Base-by-base conservation (phyloP, 2,888 invertebrate genomes). In the Acrocyrtus sp. region DNA sequence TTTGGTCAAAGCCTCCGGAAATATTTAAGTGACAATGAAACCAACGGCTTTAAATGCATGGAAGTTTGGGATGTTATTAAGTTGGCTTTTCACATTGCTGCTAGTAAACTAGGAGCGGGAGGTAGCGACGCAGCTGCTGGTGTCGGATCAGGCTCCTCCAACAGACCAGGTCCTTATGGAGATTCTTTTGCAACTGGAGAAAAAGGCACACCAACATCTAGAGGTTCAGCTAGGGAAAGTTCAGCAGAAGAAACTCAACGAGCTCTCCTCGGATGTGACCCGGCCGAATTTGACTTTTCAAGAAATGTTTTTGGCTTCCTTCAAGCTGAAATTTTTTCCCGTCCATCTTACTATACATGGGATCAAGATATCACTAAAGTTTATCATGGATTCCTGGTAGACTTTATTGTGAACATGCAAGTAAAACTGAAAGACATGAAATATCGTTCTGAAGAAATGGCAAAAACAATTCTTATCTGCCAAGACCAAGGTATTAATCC, bases 381-480 rank as follows among this genome's bases (percentile, higher is more conserved):
- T 50, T 86, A 96, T 51, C 97, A 98, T 85, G 88, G 89, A 17
- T 86, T 97, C 8, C 87, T 97, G 61, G 94, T 95, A 0, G 96
- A 97, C 85, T 96, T 98, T 82, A 94, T 98, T 54, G 91, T 93
- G 75, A 88, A 93, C 63, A 94, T 96, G 94, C 96, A 96, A 62
- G 88, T 95, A 54, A 96, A 96, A 88, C 89, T 93, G 0, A 92
- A 92, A 81, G 93, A 94, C 83, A 85, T 94, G 73, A 87, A 92
- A 56, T 91, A 90, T 81, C 88, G 92, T 80, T 96, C 95, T 0
- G 96, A 97, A 84, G 97, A 98, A 84, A 91, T 92, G 1, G 92
- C 94, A 15, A 89, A 93, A 72, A 91, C 92, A 0, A 89, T 91
- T 47, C 89, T 91, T 77, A 89, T 90, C 81, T 92, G 91, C 85